Evolutionary conservation across 2,113 vertebrate genomes (phyloP), one percentile per base, ranked within the genome.

Genomic region (Ibidorhyncha struthersii): DNA sequence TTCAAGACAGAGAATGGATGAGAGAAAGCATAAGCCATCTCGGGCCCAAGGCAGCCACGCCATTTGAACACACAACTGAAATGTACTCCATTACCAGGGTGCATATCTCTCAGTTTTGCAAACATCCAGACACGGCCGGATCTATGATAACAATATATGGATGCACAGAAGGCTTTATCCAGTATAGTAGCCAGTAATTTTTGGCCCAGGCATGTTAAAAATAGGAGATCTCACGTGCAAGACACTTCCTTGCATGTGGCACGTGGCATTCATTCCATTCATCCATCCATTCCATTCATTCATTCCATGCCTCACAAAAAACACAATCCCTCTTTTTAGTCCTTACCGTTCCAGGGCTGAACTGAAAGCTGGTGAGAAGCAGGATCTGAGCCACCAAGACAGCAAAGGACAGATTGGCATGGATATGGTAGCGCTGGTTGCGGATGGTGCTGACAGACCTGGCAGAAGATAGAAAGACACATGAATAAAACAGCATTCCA

Each of bases 391-490:
- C 99, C 97, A 99, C 98, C 86, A 99, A 97, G 84, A 99, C 98
- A 13, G 99, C 98, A 2, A 99, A 99, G 55, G 99, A 99, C 89
- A 99, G 97, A 96, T 99, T 99, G 97, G 99, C 99, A 1, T 99
- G 99, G 97, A 99, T 99, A 96, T 99, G 99, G 97, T 99, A 99
- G 61, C 99, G 99, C 83, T 99, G 99, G 97, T 99, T 99, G 62
- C 99, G 98, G 72, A 99, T 99, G 94, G 99, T 99, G 93, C 99
- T 99, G 66, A 99, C 99, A 12, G 99, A 99, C 73, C 99, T 99
- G 97, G 49, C 82, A 34, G 62, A 30, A 73, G 30, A 52, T 10
- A 89, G 30, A 66, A 14, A 82, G 27, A 5, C 20, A 25, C 1
- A 3, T 15, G 30, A 65, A 13, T 15, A 59, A 47, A 80, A 36